Evolutionary conservation across 2,797 vertebrate genomes (phyloP).

Genomic region (Geotrypetes seraphini): DNA sequence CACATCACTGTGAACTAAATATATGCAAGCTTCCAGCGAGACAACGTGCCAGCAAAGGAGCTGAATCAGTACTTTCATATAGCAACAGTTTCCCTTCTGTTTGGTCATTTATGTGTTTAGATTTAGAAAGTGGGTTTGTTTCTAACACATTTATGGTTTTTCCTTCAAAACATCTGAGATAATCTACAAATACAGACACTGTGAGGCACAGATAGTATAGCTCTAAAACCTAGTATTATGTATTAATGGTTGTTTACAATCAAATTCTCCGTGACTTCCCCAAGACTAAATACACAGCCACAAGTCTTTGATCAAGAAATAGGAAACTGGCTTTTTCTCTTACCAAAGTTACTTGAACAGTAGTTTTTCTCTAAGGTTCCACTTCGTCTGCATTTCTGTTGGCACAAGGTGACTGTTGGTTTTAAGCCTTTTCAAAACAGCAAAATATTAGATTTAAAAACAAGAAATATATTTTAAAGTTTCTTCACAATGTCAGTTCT

Average conservation of each 20-base stretch:
- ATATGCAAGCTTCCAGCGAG: conserved; percentile 19
- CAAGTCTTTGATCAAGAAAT: conserved; percentile 12
- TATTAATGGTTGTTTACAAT: conserved; percentile 8
- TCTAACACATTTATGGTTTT: conserved; percentile 31
- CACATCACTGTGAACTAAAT: conserved; percentile 31
- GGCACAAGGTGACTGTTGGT: conserved; percentile 80
- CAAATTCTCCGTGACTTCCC: conserved; percentile 4
- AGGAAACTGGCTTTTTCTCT: conserved; percentile 34
- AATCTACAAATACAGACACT: conserved; percentile 41
- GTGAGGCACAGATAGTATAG: conserved; percentile 19
- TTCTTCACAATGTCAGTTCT: not conserved
- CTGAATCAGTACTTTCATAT: conserved; percentile 51
- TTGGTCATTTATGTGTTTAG: conserved; percentile 39
- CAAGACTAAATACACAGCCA: conserved; percentile 9
- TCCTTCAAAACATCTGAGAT: conserved; percentile 39
- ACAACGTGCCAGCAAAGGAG: conserved; percentile 10
- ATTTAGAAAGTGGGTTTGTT: conserved; percentile 26
- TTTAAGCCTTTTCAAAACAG: conserved; percentile 64
- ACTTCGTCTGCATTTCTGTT: conserved; percentile 82
- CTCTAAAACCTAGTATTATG: conserved; percentile 22
- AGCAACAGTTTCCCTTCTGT: conserved; percentile 36
- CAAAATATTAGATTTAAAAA: conserved; percentile 3
- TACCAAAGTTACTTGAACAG: conserved; percentile 95
- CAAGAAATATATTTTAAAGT: not conserved
- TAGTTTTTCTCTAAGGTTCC: conserved; percentile 85